Percentiles rank a stretch among this genome's conserved stretches.
Evolutionary conservation across 1,140 invertebrate species (phyloP).

Genomic region (Saccostrea echinata): DNA sequence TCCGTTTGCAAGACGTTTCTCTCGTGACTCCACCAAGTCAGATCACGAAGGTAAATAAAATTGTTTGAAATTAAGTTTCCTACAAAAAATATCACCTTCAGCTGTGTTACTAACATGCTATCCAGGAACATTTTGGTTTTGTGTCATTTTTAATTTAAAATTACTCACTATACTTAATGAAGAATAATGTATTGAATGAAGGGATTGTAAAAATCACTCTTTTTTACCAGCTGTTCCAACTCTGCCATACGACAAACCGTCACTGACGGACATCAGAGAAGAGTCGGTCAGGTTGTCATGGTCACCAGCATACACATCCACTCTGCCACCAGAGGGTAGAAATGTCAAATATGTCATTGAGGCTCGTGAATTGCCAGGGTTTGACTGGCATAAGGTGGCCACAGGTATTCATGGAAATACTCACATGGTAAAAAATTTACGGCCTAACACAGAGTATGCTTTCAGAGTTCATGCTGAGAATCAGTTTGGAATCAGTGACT

Average conservation of each 20-base stretch:
- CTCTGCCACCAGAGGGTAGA: conserved; percentile 67
- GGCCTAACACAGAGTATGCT: conserved; percentile 73
- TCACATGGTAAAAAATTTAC: conserved; percentile 65
- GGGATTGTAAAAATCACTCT: background rate
- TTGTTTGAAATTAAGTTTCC: background rate
- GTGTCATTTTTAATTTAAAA: no score
- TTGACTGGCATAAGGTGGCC: conserved; percentile 73
- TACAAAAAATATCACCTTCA: background rate
- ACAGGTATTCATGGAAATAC: conserved; percentile 66
- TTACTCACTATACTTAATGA: no score
- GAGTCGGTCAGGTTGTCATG: conserved; percentile 71
- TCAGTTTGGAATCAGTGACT: conserved; percentile 72
- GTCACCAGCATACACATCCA: conserved; percentile 69
- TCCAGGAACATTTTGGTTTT: background rate
- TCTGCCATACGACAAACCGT: conserved; percentile 71
- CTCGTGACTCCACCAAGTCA: conserved; percentile 28
- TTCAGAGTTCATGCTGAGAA: conserved; percentile 74
- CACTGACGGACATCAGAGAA: conserved; percentile 64
- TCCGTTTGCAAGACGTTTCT: conserved; percentile 35
- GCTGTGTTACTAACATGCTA: background rate
- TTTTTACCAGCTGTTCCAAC: conserved; percentile 59
- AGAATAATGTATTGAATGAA: background rate
- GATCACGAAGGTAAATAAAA: background rate
- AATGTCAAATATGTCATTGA: conserved; percentile 72
- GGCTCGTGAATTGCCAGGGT: conserved; percentile 71